These are phyloP conservation scores for Sterrhoptilus dennistouni DNA, from an alignment of 2,113 vertebrate genomes.

Conservation along the genomic window DNA sequence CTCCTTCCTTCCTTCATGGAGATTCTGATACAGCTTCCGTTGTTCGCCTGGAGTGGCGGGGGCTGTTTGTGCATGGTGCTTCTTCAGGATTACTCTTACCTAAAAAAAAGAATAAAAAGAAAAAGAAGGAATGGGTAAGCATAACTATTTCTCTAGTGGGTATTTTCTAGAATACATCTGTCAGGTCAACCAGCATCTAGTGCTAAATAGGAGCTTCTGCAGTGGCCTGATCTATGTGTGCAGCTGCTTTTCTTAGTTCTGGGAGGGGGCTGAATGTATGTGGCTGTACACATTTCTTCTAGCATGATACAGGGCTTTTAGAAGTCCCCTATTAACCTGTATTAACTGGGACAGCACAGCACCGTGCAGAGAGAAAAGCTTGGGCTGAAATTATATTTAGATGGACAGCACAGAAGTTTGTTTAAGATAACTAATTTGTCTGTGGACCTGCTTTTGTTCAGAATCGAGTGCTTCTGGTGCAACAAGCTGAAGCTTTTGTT, in stretches of 20 bases:
- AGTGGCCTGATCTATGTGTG: background rate
- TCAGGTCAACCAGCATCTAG: background rate
- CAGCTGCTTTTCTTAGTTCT: background rate
- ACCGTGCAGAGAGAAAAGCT: background rate
- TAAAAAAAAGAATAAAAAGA: background rate
- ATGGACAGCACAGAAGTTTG: rapidly evolving
- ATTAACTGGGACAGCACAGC: background rate
- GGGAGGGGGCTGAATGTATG: background rate
- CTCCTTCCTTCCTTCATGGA: constrained; percentile 32
- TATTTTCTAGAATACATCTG: constrained; percentile 8
- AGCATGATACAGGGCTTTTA: background rate
- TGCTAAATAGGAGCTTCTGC: background rate
- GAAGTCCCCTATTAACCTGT: background rate
- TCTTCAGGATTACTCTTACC: background rate
- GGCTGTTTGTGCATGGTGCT: background rate
- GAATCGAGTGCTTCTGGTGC: background rate
- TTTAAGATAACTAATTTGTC: background rate
- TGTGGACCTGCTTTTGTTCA: background rate
- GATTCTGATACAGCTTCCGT: background rate
- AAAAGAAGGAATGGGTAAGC: background rate
- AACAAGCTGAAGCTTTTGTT: background rate
- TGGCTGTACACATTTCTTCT: background rate
- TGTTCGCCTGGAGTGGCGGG: rapidly evolving
- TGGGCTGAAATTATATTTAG: background rate
- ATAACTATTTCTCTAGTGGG: background rate